Evolutionary conservation across 2,113 vertebrate species (phyloP).

Genomic region (Cephalopterus ornatus): DNA sequence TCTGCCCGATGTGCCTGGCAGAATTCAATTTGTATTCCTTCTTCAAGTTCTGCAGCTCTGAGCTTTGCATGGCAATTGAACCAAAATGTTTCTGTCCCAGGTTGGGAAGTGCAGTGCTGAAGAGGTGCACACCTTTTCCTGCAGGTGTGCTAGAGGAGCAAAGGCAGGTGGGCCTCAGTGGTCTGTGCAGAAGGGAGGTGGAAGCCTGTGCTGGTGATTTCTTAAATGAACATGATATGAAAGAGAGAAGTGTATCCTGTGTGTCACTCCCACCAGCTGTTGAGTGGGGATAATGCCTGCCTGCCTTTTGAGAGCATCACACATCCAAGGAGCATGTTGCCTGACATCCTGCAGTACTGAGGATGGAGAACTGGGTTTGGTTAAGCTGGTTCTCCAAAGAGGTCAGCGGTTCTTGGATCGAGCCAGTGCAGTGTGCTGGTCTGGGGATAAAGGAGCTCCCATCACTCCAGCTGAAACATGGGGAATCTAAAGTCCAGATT

Average conservation of each 20-base stretch:
- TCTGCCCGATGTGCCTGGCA: neutral
- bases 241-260: neutral
- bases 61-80: conserved; percentile 6
- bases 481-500: neutral
- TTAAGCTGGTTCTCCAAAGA: neutral
- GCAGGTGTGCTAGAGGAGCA: neutral
- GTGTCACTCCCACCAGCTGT: neutral
- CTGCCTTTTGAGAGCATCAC: neutral
- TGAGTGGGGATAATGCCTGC: neutral
- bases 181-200: neutral
- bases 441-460: neutral
- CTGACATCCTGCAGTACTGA: neutral
- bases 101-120: neutral
- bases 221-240: neutral
- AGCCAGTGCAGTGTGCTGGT: neutral
- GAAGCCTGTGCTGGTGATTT: neutral
- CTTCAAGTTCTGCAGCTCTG: neutral
- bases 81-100: neutral
- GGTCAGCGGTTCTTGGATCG: neutral
- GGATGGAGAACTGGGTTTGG: neutral
- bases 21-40: neutral
- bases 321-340: neutral
- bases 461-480: neutral
- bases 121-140: neutral
- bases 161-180: neutral